Evolutionary conservation across 2,113 vertebrate genomes (phyloP).

Genomic region (Gadus chalcogrammus): DNA sequence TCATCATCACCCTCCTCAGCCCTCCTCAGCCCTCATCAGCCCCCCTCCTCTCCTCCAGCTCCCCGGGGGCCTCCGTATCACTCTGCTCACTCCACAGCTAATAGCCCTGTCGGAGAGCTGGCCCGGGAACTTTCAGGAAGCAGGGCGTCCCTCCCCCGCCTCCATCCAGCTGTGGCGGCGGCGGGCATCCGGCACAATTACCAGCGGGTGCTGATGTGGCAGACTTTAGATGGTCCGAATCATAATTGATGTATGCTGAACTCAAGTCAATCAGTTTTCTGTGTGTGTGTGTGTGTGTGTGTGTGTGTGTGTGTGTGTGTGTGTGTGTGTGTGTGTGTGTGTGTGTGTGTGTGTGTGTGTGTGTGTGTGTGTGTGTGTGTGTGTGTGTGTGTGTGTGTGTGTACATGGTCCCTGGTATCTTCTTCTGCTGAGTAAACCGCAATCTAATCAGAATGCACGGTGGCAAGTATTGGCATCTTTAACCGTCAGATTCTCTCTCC

Average conservation of each 20-base stretch:
- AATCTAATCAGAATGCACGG: slow-evolving; percentile 50
- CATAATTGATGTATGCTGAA: slow-evolving; percentile 63
- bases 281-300: slow-evolving; percentile 18
- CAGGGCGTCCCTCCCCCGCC: slow-evolving; percentile 50
- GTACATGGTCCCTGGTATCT: slow-evolving; percentile 8
- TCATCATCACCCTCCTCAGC: slow-evolving; percentile 42
- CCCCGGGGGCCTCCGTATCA: slow-evolving; percentile 49
- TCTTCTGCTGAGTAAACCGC: slow-evolving; percentile 55
- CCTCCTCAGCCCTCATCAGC: slow-evolving; percentile 3
- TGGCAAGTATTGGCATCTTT: slow-evolving; percentile 16
- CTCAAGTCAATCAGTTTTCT: slow-evolving; percentile 47
- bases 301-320: slow-evolving; percentile 10
- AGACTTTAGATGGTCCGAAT: slow-evolving; percentile 56
- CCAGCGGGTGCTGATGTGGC: slow-evolving; percentile 54
- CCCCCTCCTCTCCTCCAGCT: slow-evolving; percentile 26
- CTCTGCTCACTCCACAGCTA: slow-evolving; percentile 62
- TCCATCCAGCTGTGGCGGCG: slow-evolving; percentile 50
- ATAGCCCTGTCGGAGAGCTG: slow-evolving; percentile 59
- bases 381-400: too few species aligned
- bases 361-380: too few species aligned
- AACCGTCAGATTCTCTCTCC: slow-evolving; percentile 12
- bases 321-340: too few species aligned
- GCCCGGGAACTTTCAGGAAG: slow-evolving; percentile 52
- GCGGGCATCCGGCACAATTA: slow-evolving; percentile 44
- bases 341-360: too few species aligned